A percentile compares a stretch with the other conserved stretches of the same genome.
Conservation (phyloP, 1,140 invertebrate species). For the Phymastichus coffea region DNA sequence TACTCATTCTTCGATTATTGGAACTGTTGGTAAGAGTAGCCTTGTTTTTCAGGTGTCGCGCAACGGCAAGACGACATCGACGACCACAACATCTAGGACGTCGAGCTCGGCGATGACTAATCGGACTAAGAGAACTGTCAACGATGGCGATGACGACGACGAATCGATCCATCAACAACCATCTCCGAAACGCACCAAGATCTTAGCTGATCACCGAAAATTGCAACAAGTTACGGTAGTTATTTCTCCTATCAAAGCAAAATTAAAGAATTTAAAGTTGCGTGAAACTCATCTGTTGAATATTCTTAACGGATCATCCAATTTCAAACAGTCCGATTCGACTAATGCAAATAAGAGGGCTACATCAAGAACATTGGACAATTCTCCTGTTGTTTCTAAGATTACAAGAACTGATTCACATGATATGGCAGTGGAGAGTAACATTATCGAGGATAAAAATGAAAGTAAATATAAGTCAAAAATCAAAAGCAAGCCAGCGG, state of each 20-base stretch:
- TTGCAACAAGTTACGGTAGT: conserved; percentile 19
- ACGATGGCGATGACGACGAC: not conserved
- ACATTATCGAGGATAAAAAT: not conserved
- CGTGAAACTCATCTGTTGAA: no score
- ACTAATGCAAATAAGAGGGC: not conserved
- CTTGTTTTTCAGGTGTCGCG: conserved; percentile 23
- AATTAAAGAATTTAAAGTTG: not conserved
- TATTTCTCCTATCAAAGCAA: conserved; percentile 14
- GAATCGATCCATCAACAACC: not conserved
- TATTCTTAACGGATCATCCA: not conserved
- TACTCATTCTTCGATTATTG: not conserved
- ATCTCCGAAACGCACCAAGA: not conserved
- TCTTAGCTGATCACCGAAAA: not conserved
- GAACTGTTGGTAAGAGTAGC: not conserved
- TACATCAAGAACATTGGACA: not conserved
- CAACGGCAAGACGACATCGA: not conserved
- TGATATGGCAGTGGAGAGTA: not conserved
- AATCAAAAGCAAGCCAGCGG: not conserved
- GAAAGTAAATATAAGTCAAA: not conserved
- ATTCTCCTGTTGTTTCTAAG: not conserved
- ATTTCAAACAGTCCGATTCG: conserved; percentile 2
- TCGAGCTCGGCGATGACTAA: not conserved
- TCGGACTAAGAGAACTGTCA: conserved; percentile 9
- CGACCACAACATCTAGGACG: not conserved
- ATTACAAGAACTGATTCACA: not conserved